Evolutionary conservation across 2,888 invertebrate species (phyloP), one percentile per base, ranked within the genome.

Genomic region (Tetanocera ferruginea): DNA sequence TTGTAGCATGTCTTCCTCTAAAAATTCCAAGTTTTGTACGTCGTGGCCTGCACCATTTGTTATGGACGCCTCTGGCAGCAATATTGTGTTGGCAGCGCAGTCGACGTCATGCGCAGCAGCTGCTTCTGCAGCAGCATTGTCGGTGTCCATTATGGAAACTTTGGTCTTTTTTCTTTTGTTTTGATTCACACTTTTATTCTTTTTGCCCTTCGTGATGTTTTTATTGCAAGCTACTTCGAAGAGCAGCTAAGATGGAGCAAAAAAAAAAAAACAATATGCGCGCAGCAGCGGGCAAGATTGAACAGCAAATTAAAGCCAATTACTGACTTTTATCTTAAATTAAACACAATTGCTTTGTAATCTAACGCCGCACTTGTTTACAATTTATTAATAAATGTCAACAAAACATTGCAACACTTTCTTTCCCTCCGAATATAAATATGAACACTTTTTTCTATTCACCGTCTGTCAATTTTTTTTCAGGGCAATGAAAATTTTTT

Each of bases 41-140:
- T 67, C 78, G 67, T 62, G 14, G 6, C 14, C 66, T 37, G 72
- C 78, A 4, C 80, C 80, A 75, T 80, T 80, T 31, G 78, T 76
- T 25, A 76, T 70, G 37, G 76, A 62, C 19, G 43, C 55, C 34
- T 55, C 69, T 17, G 76, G 72, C 67, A 80, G 51, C 60, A 78
- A 9, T 37, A 74, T 60, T 19, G 37, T 76, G 76, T 43, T 70
- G 70, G 66, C 52, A 49, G 72, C 37, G 34, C 31, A n/a, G 51
- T 14, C 49, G 2, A 23, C 37, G 6, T 69, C 69, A 28, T 43
- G 43, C 23, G 64, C 67, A 37, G 72, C 71, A 52, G 69, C 72
- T 19, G 14, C 51, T 37, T 25, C 75, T 11, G 76, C 70, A 25
- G 64, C 69, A 52, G 55, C 66, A 25, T 76, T 77, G 71, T 75